A percentile compares a stretch with the other conserved stretches of the same genome.
Conservation (phyloP, 2,888 invertebrate genomes). For the Hecatera dysodea region DNA sequence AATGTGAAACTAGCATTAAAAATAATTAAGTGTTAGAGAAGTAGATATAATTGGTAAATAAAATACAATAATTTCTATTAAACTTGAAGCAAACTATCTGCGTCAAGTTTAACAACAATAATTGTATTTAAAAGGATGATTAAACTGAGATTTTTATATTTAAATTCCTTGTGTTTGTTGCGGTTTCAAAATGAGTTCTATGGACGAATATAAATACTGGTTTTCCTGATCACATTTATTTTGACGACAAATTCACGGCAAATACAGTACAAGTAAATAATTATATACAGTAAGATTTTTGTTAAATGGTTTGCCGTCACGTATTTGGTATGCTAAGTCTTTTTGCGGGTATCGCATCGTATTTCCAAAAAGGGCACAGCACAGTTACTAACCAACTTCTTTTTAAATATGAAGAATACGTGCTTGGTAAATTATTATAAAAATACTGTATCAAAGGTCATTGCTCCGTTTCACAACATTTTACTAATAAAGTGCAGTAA, state of each 20-base stretch:
- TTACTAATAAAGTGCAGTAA: slow-evolving; percentile 8
- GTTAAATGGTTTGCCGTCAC: not conserved
- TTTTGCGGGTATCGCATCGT: not conserved
- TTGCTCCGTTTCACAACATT: slow-evolving; percentile 33
- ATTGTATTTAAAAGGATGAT: not conserved
- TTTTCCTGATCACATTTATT: slow-evolving; percentile 37
- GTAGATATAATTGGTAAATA: not conserved
- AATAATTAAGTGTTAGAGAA: not conserved
- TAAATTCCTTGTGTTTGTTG: not conserved
- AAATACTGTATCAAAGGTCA: slow-evolving; percentile 24
- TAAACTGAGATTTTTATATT: slow-evolving; percentile 20
- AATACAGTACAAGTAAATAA: not conserved
- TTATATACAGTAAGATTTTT: not conserved
- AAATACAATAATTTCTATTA: no score
- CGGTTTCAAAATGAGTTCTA: slow-evolving; percentile 34
- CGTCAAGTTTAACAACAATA: not conserved
- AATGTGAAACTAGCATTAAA: not conserved
- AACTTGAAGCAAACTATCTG: no score
- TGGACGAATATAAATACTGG: not conserved
- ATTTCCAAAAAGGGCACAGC: slow-evolving; percentile 3
- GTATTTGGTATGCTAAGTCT: not conserved
- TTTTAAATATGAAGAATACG: slow-evolving; percentile 7
- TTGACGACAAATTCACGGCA: not conserved
- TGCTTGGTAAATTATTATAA: not conserved
- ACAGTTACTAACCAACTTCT: not conserved